These are phyloP conservation scores for Neogale vison DNA, from an alignment of 2,113 vertebrate genomes.

Conservation along the genomic window DNA sequence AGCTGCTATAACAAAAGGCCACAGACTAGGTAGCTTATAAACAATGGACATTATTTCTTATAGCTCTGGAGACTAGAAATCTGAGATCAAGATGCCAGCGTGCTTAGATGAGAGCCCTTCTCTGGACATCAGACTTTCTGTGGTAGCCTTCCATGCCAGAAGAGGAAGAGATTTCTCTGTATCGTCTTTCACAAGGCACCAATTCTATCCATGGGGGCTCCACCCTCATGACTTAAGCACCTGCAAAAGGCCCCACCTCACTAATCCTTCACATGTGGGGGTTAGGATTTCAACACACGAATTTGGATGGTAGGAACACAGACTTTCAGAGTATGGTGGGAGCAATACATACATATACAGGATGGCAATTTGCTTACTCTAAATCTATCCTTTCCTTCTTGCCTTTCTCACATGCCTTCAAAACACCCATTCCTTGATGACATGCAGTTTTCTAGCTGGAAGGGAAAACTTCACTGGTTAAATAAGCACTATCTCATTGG, in stretches of 20 bases:
- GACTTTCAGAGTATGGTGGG: not conserved
- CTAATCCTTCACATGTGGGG: not conserved
- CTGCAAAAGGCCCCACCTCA: not conserved
- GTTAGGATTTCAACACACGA: not conserved
- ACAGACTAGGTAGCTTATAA: not conserved
- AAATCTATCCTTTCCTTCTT: not conserved
- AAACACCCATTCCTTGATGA: not conserved
- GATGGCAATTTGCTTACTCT: not conserved
- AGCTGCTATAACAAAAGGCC: not conserved
- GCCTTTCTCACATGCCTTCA: not conserved
- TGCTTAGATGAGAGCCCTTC: too few relatives aligned
- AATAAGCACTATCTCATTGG: not conserved
- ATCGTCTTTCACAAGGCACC: not conserved
- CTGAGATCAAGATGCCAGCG: not conserved
- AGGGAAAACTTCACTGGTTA: not conserved
- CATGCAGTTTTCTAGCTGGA: not conserved
- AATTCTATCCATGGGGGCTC: not conserved
- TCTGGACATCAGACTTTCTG: not conserved
- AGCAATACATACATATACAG: rapidly evolving
- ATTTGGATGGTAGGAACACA: not conserved
- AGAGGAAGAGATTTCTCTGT: not conserved
- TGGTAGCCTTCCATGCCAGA: not conserved
- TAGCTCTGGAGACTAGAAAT: not conserved
- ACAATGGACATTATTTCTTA: not conserved
- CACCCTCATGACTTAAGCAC: not conserved